A percentile compares a stretch with the other conserved stretches of the same genome.
phyloP scores from a whole-genome alignment of 92 coral and sea anemone species.

The Virgularia gustaviana region DNA sequence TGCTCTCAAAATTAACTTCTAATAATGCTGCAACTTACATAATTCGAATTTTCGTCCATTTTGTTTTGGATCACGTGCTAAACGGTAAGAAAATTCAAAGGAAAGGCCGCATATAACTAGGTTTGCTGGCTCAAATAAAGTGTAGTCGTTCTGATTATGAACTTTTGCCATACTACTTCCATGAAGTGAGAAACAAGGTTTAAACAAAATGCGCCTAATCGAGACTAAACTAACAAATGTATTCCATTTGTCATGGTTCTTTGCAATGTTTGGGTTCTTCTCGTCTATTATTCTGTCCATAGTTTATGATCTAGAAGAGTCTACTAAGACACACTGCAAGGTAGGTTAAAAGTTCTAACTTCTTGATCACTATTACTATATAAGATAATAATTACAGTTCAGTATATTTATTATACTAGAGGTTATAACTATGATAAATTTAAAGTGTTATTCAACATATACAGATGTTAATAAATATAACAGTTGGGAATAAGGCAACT shows the following conservation, averaged over 20 bases:
- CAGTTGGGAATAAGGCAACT: neutral
- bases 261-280: conserved; percentile 61
- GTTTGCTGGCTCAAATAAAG: conserved; percentile 7
- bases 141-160: neutral
- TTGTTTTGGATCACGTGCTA: conserved; percentile 13
- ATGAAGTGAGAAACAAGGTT: neutral
- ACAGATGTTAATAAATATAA: too few species aligned
- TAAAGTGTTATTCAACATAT: too few species aligned
- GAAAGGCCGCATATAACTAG: neutral
- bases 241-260: conserved; percentile 10
- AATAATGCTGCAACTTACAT: too few species aligned
- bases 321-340: conserved; percentile 69
- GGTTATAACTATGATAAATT: too few species aligned
- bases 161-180: neutral
- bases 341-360: conserved; percentile 56
- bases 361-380: conserved; percentile 20
- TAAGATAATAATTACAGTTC: too few species aligned
- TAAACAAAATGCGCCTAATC: conserved; percentile 23
- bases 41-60: conserved; percentile 35
- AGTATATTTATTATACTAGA: too few species aligned
- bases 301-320: conserved; percentile 66
- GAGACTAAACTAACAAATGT: conserved; percentile 19
- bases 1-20: neutral
- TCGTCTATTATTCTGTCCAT: conserved; percentile 66
- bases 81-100: neutral